Evolutionary conservation across 2,797 vertebrate species (phyloP), one percentile per base, ranked within the genome.

Genomic region (Anguilla anguilla): DNA sequence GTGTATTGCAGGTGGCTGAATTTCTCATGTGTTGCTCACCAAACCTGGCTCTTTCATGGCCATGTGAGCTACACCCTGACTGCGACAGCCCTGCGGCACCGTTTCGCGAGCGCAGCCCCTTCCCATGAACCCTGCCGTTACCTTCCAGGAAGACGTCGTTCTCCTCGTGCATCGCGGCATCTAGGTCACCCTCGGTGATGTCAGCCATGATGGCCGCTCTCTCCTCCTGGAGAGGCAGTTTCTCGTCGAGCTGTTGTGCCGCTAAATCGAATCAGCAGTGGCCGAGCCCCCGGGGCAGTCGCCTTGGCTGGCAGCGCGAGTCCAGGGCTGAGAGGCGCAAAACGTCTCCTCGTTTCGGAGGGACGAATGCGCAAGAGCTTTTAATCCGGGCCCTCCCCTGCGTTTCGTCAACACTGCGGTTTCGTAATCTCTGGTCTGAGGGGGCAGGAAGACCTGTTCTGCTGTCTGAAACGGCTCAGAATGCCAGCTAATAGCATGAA

Each of bases 351-450:
- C 87, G 59, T 91, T 85, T 87, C 92, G 90, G 69, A 25, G 89
- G 90, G 69, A 85, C 67, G 61, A 43, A 31, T 87, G 79, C 25
- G 64, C 81, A 72, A 72, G 53, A 84, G 11, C 49, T 25, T 39
- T 7, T 51, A 25, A 5, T 51, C 6, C 7, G 13, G 13, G 64
- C 93, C 91, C 91, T 92, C 92, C 89, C 88, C 90, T 86, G 93
- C 94, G 92, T 95, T 96, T 95, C 92, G 92, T 92, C 94, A 94
- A 93, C 91, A 92, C 86, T 91, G 90, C 90, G 92, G 93, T 96
- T 96, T 96, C 95, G 93, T 95, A 95, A 96, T 92, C 95, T 96
- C 94, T 95, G 95, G 94, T 94, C 91, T 89, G 93, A 95, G 94
- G 91, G 77, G n/a, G 85, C 39, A 49, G 82, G 69, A 89, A 46